A percentile compares a stretch with the other conserved stretches of the same genome.
Conservation (phyloP, 2,888 invertebrate species). For the Andricus quercusramuli region DNA sequence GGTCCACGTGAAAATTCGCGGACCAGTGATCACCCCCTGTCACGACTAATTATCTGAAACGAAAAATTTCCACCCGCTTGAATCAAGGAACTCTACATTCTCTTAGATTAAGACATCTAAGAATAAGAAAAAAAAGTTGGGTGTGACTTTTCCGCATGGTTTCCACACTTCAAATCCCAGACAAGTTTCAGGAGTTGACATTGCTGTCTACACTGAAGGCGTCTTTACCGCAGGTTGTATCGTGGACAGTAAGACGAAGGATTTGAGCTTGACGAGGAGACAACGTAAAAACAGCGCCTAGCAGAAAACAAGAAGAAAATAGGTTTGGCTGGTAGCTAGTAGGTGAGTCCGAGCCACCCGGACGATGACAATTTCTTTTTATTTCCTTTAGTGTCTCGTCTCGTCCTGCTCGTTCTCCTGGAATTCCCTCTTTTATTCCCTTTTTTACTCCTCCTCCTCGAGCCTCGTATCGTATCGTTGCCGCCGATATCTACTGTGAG, state of each 20-base stretch:
- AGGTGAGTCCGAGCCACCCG: slow-evolving; percentile 55
- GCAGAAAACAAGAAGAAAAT: slow-evolving; percentile 38
- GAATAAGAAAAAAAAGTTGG: background rate
- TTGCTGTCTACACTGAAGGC: background rate
- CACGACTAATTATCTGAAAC: background rate
- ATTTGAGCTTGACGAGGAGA: slow-evolving; percentile 59
- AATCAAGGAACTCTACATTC: background rate
- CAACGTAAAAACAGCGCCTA: slow-evolving; percentile 67
- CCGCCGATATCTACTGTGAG: background rate
- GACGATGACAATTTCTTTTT: slow-evolving; percentile 74
- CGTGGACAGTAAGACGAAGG: slow-evolving; percentile 30
- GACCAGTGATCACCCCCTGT: background rate
- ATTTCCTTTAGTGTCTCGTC: slow-evolving; percentile 58
- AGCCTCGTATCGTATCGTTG: slow-evolving; percentile 41
- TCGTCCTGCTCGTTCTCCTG: slow-evolving; percentile 17
- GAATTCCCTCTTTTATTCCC: background rate
- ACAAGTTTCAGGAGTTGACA: background rate
- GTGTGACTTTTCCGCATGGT: background rate
- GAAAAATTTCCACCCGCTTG: background rate
- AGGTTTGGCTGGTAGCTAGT: background rate
- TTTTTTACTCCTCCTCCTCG: slow-evolving; percentile 30
- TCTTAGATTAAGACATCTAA: background rate
- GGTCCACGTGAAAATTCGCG: too few relatives aligned
- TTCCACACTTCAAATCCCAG: background rate
- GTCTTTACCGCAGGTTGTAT: slow-evolving; percentile 6